Base-by-base conservation (phyloP, 2,888 invertebrate species). In the Drosophila cognata region DNA sequence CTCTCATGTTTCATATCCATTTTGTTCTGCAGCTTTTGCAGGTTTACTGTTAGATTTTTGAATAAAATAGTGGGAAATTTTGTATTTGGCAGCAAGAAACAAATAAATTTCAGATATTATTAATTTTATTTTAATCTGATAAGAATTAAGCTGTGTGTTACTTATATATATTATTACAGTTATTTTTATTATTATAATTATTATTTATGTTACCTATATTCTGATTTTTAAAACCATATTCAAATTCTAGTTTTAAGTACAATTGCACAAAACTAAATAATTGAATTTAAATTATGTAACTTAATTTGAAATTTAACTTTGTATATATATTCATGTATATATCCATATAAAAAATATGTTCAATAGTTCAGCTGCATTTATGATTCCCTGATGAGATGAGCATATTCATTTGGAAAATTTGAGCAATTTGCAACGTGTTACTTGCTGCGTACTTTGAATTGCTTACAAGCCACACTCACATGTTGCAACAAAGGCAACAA, bases 41-140 rank as follows among this genome's bases (percentile, higher is more conserved):
- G 35, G 25, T 33, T 67, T 25, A 48, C 80, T 51, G 71, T 61
- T 51, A 55, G 3, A 7, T 2, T 38, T 62, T 63, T 25, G 10
- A 71, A 65, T 16, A 53, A 69, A 87, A 83, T 87, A 87, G 0
- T 36, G 86, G 86, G 84, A 87, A 74, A 71, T 69, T 48, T 53
- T 31, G 11, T n/a, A 4, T 31, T 11, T n/a, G 29, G 8, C 51
- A 31, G 11, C n/a, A 52, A 21, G 16, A 21, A 8, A 5, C 18
- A 28, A 50, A 10, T 10, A 28, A 28, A 29, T 50, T 50, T 50
- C 16, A 4, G 4, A 25, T n/a, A 41, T 8, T 25, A 25, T 46
- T 3, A 2, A 5, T 21, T 41, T 41, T 1, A 21, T 10, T 41
- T n/a, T n/a, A n/a, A n/a, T n/a, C n/a, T 1, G n/a, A 10, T 46